A percentile compares a stretch with the other conserved stretches of the same genome.
Conservation (phyloP, 1,140 invertebrate species). For the Solenopsis invicta region DNA sequence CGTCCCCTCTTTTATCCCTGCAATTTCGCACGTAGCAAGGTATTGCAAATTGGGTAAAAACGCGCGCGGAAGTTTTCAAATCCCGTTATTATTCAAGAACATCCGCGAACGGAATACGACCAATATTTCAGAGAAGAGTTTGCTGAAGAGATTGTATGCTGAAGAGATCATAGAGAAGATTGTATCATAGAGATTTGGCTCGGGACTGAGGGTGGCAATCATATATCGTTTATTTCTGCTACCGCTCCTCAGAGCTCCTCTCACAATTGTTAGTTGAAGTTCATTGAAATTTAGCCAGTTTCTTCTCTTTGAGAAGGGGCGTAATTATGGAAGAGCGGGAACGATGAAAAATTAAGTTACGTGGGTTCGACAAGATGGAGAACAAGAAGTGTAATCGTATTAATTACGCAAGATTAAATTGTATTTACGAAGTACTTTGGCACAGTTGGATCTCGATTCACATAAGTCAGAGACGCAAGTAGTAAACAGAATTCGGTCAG, state of each 20-base stretch:
- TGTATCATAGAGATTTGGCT: not conserved
- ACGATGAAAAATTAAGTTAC: slow-evolving; percentile 13
- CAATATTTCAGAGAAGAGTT: not conserved
- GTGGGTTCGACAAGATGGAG: not conserved
- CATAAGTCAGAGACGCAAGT: slow-evolving; percentile 5
- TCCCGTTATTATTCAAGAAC: not conserved
- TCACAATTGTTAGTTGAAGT: slow-evolving; percentile 6
- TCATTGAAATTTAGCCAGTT: slow-evolving; percentile 6
- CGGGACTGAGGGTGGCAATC: not conserved
- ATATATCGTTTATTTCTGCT: not conserved
- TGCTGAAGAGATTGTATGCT: not conserved
- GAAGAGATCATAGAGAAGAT: too few relatives aligned
- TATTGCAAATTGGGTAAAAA: not conserved
- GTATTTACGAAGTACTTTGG: not conserved
- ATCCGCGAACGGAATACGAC: not conserved
- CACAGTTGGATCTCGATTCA: not conserved
- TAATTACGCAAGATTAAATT: slow-evolving; percentile 55
- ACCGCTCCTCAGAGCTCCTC: not conserved
- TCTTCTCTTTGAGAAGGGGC: not conserved
- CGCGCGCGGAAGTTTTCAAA: not conserved
- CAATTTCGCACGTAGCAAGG: not conserved
- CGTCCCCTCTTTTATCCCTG: not conserved
- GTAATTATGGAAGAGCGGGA: not conserved
- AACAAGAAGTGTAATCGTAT: slow-evolving; percentile 4
- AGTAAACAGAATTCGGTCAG: slow-evolving; percentile 16